Evolutionary conservation across 2,113 vertebrate species (phyloP).

Genomic region (Pelodiscus sinensis): DNA sequence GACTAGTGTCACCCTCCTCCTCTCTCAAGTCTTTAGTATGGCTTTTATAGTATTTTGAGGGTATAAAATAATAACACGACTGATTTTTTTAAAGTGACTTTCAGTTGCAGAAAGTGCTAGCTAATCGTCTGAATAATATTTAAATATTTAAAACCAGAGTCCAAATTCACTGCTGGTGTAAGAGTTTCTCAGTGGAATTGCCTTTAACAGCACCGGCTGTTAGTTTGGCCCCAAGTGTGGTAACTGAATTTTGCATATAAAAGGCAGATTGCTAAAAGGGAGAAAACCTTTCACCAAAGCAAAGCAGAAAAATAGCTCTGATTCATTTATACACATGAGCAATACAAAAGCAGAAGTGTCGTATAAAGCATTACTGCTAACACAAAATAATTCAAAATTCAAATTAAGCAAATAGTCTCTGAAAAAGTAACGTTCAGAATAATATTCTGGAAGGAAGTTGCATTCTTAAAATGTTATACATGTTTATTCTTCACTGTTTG

Average conservation of each 20-base stretch:
- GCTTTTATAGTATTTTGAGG: background rate
- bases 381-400: background rate
- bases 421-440: background rate
- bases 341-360: background rate
- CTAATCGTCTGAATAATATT: background rate
- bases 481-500: background rate
- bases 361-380: background rate
- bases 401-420: background rate
- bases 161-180: background rate
- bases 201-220: background rate
- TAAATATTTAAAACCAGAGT: background rate
- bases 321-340: background rate
- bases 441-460: background rate
- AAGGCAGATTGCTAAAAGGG: background rate
- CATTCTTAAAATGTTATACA: background rate
- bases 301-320: background rate
- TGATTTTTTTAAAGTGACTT: background rate
- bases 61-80: background rate
- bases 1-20: background rate
- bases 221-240: background rate
- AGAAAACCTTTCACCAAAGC: conserved; percentile 17
- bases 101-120: background rate
- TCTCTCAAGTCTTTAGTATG: background rate
- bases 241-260: background rate
- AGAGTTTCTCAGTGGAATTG: background rate